Evolutionary conservation across 2,888 invertebrate genomes (phyloP).

Genomic region (Rutpela maculata): DNA sequence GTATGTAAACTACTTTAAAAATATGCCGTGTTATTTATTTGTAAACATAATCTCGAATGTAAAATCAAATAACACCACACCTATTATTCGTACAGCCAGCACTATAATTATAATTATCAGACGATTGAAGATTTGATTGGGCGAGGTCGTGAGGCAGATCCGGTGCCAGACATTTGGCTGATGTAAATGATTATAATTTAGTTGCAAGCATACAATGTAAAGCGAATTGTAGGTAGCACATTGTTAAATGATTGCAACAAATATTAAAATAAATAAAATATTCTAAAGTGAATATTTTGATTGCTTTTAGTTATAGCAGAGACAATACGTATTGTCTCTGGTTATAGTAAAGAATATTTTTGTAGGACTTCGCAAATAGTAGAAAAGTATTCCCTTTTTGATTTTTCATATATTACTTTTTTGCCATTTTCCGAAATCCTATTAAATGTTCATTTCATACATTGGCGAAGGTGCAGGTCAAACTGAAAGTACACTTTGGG

Average conservation of each 20-base stretch:
- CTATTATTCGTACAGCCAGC: slow-evolving; percentile 12
- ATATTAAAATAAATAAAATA: too few species aligned
- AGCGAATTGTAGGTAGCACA: too few species aligned
- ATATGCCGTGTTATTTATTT: slow-evolving; percentile 30
- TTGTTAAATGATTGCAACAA: too few species aligned
- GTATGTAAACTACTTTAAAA: slow-evolving; percentile 26
- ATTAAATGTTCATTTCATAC: not conserved
- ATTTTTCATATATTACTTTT: too few species aligned
- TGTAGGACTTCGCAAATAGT: too few species aligned
- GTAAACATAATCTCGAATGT: slow-evolving; percentile 30
- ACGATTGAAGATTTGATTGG: slow-evolving; percentile 27
- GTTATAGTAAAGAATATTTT: too few species aligned
- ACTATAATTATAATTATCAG: slow-evolving; percentile 33
- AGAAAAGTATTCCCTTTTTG: too few species aligned
- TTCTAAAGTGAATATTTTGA: too few species aligned
- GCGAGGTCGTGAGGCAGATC: slow-evolving; percentile 18
- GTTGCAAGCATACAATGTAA: too few species aligned
- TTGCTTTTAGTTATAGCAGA: too few species aligned
- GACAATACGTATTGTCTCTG: too few species aligned
- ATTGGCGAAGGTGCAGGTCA: not conserved
- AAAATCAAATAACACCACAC: slow-evolving; percentile 35
- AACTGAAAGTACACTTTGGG: not conserved
- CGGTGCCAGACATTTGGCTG: slow-evolving; percentile 13
- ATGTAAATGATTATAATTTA: not conserved
- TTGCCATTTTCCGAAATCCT: too few species aligned